Evolutionary conservation across 2,113 vertebrate species (phyloP), one percentile per base, ranked within the genome.

Genomic region (Montifringilla adamsi): DNA sequence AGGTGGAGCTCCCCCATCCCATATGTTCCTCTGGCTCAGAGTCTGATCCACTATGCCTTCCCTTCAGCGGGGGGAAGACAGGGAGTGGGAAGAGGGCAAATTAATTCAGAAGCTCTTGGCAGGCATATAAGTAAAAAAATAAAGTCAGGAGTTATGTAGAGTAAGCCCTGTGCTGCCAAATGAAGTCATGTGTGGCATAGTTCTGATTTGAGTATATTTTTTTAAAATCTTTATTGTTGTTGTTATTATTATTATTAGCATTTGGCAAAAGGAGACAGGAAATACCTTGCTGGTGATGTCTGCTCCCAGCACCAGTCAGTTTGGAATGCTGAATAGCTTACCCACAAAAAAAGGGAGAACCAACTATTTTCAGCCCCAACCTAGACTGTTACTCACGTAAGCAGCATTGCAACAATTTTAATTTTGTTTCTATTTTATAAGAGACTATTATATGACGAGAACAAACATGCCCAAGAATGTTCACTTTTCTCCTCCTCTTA

Each of bases 271-370:
- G 43, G 47, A 86, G 82, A 63, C 90, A 96, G 95, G 92, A 98
- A 97, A 95, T 96, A 96, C 91, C 92, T 96, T 93, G 84, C 89
- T 93, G 67, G 59, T 96, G 91, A 96, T 93, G 93, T 89, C 75
- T 92, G 67, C 41, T 89, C 69, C 58, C 89, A 96, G 63, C 59
- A 67, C 27, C 49, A 95, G 81, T 66, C 90, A 90, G 64, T 74
- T 64, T 86, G 73, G 66, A 96, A 89, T 78, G 81, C 59, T 87
- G 87, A 92, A 85, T 58, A 89, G 92, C 87, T 94, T 95, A 73
- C 30, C 72, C 87, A 82, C 66, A 64, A 93, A 95, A 96, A 94
- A 96, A 84, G 49, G 79, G 74, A 90, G 22, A 77, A 75, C 27
- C 24, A 74, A 4, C 41, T 72, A 55, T 84, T 86, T 75, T 80